Base-by-base conservation (phyloP, 2,888 invertebrate genomes). In the Acrobasis suavella region DNA sequence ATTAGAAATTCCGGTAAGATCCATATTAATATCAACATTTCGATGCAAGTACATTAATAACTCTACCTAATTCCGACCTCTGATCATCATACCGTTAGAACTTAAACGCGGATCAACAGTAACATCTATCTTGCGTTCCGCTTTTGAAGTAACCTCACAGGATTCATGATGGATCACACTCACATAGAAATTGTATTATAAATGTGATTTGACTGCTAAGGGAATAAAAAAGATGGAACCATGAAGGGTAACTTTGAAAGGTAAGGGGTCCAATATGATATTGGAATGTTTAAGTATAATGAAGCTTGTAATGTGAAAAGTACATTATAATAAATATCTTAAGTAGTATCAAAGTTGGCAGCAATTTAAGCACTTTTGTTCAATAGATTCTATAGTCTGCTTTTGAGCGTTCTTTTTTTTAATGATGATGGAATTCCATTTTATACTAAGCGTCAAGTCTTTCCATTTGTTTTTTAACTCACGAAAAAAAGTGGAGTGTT, bases 191-290 rank as follows among this genome's bases (percentile, higher is more conserved):
- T 50, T 9, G 12, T 16, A 9, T 15, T 12, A 50, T 9, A 17
- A 9, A 16, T 50, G 16, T 50, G 17, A 17, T 51, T 51, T 51
- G 51, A 17, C 51, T 17, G 51, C 22, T 51, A 10, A 17, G 12
- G 51, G 51, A 12, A 22, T 51, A 2, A 51, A 56, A 42, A 32
- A n/a, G 32, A 52, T 52, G 52, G 55, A 56, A 42, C 55, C 42
- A 42, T 56, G 55, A 56, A 56, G 6, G 55, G 16, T 56, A 16
- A 15, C 5, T 3, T 17, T 1, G 22, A 51, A 17, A 51, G 51
- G 17, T 22, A 51, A 22, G 12, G 51, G 51, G 51, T 51, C 51
- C 51, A 51, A 51, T 22, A 22, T 17, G 9, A 51, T 51, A 17
- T 51, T 51, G 51, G 51, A 51, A 51, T 51, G 22, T 51, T 49